Evolutionary conservation across 2,113 vertebrate species (phyloP), one percentile per base, ranked within the genome.

Genomic region (Chroicocephalus ridibundus): DNA sequence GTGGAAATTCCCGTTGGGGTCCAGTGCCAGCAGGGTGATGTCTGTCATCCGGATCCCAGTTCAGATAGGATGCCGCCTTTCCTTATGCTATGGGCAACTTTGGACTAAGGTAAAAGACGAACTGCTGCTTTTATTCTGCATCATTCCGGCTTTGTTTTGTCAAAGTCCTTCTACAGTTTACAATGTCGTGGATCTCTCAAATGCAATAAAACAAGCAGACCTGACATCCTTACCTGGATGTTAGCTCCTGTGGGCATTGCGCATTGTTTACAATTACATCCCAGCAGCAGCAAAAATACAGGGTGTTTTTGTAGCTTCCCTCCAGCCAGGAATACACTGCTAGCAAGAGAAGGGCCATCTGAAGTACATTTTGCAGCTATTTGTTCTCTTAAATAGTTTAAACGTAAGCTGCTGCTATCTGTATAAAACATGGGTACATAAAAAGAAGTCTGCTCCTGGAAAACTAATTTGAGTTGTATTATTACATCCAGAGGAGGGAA

Each of bases 311-410:
- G 46, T 25, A 42, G 36, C 84, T 88, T 80, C 90, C 70, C 61
- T 93, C 36, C 20, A 87, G 94, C 64, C 79, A 77, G 83, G 60
- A 92, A 36, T 26, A 11, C 32, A 0, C 42, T 58, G 78, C 60
- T 65, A 19, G 47, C 74, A 86, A 74, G 60, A 92, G 78, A 87
- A 88, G 71, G 95, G 85, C 94, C 91, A 74, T 60, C 92, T 88
- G 71, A 95, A 95, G 90, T 83, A 42, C 93, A 70, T 94, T 93
- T 86, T 94, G 82, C 85, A 94, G 87, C 96, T 94, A 91, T 96
- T 97, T 97, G 96, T 97, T 96, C 94, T 97, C 90, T 94, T 97
- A 96, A 97, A 97, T 96, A 95, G 92, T 97, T 97, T 95, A 97
- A 97, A 79, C 71, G 32, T 86, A 91, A 93, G 93, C 82, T 95